Conservation (phyloP, 2,797 vertebrate genomes). For the Pangasius mekongensis region DNA sequence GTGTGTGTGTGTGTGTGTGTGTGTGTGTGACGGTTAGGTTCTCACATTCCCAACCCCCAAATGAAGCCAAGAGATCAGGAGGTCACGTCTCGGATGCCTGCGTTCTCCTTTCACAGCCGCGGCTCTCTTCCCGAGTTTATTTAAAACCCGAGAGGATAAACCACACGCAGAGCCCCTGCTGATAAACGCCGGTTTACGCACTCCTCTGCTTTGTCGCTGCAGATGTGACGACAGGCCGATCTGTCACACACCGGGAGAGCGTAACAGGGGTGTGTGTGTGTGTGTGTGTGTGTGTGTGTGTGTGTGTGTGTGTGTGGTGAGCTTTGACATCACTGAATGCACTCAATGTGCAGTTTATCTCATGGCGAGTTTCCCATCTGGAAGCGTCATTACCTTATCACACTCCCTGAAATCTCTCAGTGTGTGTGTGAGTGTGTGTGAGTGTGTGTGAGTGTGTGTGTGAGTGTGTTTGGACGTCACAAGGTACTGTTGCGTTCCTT, state of each 20-base stretch:
- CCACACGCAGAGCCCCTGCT: conserved; percentile 32
- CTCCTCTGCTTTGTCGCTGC: neutral
- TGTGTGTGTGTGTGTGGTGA: conserved; percentile 7
- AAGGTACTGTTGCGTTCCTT: conserved; percentile 44
- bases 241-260: neutral
- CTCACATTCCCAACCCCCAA: neutral
- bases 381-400: conserved; percentile 22
- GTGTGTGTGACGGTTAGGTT: neutral
- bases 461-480: neutral
- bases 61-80: conserved; percentile 28
- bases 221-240: neutral
- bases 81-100: conserved; percentile 24
- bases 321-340: conserved; percentile 38
- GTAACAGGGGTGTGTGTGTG: neutral
- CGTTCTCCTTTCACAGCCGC: conserved; percentile 48
- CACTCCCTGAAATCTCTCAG: neutral
- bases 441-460: conserved; percentile 26
- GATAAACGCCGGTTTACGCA: conserved; percentile 47
- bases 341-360: conserved; percentile 45
- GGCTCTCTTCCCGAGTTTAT: conserved; percentile 31
- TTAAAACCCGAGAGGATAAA: conserved; percentile 23
- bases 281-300: conserved; percentile 19
- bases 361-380: conserved; percentile 47
- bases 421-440: neutral
- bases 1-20: neutral